Base-by-base conservation (phyloP, 2,113 vertebrate species). In the Caranx melampygus region DNA sequence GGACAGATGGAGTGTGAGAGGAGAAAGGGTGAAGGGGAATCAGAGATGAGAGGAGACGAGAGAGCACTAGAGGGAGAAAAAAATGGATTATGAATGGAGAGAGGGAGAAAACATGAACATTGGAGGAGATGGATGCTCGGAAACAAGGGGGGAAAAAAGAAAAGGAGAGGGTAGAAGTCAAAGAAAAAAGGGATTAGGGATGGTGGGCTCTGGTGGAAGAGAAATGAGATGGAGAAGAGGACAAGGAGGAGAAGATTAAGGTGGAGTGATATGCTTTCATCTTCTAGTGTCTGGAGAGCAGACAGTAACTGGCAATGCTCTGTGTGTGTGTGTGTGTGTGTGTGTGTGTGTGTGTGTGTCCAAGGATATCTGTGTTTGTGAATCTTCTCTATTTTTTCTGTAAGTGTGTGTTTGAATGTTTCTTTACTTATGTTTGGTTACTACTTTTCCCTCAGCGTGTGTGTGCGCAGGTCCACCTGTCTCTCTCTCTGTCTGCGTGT, bases 51-150 rank as follows among this genome's bases (percentile, higher is more conserved):
- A 34, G 66, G 45, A 75, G 62, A 68, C 16, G 52, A 82, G 73
- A 65, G 85, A 81, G 34, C 61, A 73, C 80, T 11, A 16, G 85
- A 75, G 70, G 67, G 81, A 65, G 44, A 40, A 61, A 80, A 71
- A 88, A 79, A 87, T 81, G 75, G 86, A 91, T 89, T 87, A 89
- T 88, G 55, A 87, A 88, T 66, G 78, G 82, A 74, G 66, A 89
- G 88, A 62, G 74, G 61, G 45, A 42, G 52, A 71, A 45, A 69
- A 81, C 60, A 75, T 59, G 58, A 84, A 87, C 81, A 84, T 75
- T 67, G 45, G 73, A 35, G 75, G 69, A 44, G 75, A 82, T 67
- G 51, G 62, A 66, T 70, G 84, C n/a, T 71, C 4, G 5, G 45
- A 86, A 82, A 74, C 21, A 31, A 70, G 65, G 40, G 42, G 59